Evolutionary conservation across 1,140 invertebrate genomes (phyloP).

Genomic region (Drosophila virilis): DNA sequence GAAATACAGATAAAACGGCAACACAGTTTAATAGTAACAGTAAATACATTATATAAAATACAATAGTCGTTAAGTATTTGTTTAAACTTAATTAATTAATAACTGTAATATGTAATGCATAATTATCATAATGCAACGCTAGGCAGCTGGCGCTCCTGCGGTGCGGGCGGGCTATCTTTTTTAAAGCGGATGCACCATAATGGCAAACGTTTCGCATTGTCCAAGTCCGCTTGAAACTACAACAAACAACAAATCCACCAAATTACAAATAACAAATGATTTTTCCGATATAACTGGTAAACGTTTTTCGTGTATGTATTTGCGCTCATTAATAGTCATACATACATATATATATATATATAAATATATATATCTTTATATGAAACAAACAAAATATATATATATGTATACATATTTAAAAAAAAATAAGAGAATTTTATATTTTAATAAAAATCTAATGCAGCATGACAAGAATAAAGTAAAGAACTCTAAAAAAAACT

Average conservation of each 20-base stretch:
- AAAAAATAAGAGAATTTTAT: conserved; percentile 62
- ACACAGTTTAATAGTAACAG: conserved; percentile 63
- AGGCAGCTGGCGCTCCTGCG: conserved; percentile 46
- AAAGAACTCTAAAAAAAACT: conserved; percentile 10
- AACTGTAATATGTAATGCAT: conserved; percentile 77
- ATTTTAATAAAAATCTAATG: conserved; percentile 73
- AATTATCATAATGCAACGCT: conserved; percentile 53
- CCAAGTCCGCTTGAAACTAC: conserved; percentile 53
- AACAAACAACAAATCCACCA: conserved; percentile 75
- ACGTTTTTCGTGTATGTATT: conserved; percentile 66
- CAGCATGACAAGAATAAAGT: conserved; percentile 34
- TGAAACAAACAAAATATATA: conserved; percentile 44
- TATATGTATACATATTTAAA: conserved; percentile 37
- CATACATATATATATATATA: conserved; percentile 50
- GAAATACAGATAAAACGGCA: conserved; percentile 38
- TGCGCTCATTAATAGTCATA: conserved; percentile 67
- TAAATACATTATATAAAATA: conserved; percentile 60
- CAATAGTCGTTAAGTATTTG: conserved; percentile 78
- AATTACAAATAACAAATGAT: conserved; percentile 53
- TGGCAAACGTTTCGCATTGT: conserved; percentile 20
- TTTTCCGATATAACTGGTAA: conserved; percentile 48
- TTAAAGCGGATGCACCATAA: conserved; percentile 5
- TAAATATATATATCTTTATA: conserved; percentile 33
- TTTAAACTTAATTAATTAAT: conserved; percentile 80
- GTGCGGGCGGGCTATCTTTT: conserved; percentile 16